Conservation (phyloP, 2,888 invertebrate genomes). For the Elysia crispata region DNA sequence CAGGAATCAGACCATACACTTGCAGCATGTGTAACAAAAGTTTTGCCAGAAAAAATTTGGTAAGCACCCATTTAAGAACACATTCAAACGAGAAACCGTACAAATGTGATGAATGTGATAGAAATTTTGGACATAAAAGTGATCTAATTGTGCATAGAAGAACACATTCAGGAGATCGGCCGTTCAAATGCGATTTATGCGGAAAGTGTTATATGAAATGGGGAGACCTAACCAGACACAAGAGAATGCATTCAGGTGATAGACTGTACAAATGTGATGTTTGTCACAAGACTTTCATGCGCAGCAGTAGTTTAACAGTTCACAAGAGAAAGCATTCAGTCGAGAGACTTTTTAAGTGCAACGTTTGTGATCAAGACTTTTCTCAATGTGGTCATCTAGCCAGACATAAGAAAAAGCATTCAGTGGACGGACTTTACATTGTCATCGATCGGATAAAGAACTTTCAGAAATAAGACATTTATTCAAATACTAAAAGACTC, state of each 20-base stretch:
- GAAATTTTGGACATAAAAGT: too few species aligned
- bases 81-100: too few species aligned
- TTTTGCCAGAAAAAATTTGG: too few species aligned
- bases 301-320: not conserved
- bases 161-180: constrained; percentile 6
- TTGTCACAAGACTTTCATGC: constrained; percentile 10
- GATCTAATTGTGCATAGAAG: too few species aligned
- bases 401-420: constrained; percentile 21
- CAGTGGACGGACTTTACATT: constrained; percentile 16
- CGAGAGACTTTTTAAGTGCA: constrained; percentile 28
- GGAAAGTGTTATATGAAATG: constrained; percentile 3
- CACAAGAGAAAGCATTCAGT: constrained; percentile 25
- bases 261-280: constrained; percentile 21
- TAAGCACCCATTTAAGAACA: too few species aligned
- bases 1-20: too few species aligned
- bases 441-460: too few species aligned
- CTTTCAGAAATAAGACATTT: too few species aligned
- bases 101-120: too few species aligned
- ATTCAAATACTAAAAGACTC: too few species aligned
- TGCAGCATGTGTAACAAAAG: too few species aligned
- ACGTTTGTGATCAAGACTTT: constrained; percentile 15
- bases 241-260: not conserved
- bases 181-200: constrained; percentile 25
- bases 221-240: constrained; percentile 9
- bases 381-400: not conserved